A percentile compares a stretch with the other conserved stretches of the same genome.
Conservation (phyloP, 2,797 vertebrate species). For the Microctenopoma stevenorrisi region DNA sequence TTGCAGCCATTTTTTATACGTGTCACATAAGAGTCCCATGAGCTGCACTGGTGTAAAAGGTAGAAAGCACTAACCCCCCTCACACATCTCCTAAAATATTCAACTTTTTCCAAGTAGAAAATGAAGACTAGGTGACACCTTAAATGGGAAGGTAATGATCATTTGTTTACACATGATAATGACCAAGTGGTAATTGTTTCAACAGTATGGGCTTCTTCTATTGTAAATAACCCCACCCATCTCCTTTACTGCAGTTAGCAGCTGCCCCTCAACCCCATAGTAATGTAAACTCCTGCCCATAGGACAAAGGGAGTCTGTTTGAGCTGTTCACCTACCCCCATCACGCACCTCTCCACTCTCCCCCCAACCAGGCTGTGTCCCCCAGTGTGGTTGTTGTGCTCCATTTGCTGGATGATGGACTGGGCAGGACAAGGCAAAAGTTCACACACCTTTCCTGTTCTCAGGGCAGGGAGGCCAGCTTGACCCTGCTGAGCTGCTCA, state of each 20-base stretch:
- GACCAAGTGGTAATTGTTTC: constrained; percentile 88
- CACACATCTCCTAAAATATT: constrained; percentile 81
- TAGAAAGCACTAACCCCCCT: constrained; percentile 74
- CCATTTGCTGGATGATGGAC: constrained; percentile 97
- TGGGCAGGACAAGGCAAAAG: constrained; percentile 90
- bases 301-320: constrained; percentile 92
- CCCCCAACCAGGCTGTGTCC: constrained; percentile 50
- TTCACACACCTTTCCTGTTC: constrained; percentile 98
- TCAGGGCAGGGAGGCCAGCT: constrained; percentile 80
- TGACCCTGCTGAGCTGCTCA: constrained; percentile 84
- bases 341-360: constrained; percentile 43
- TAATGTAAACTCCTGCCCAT: constrained; percentile 84
- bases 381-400: constrained; percentile 86
- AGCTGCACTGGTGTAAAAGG: constrained; percentile 65
- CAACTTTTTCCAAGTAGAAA: constrained; percentile 88
- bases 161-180: constrained; percentile 89
- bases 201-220: constrained; percentile 74
- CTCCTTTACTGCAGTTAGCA: constrained; percentile 56
- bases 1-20: not conserved
- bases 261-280: constrained; percentile 65
- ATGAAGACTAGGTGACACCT: constrained; percentile 90
- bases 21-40: constrained; percentile 59
- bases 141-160: constrained; percentile 88
- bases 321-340: constrained; percentile 74
- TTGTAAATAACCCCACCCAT: constrained; percentile 44